Conservation (phyloP, 2,888 invertebrate genomes). For the Catocala sponsa region DNA sequence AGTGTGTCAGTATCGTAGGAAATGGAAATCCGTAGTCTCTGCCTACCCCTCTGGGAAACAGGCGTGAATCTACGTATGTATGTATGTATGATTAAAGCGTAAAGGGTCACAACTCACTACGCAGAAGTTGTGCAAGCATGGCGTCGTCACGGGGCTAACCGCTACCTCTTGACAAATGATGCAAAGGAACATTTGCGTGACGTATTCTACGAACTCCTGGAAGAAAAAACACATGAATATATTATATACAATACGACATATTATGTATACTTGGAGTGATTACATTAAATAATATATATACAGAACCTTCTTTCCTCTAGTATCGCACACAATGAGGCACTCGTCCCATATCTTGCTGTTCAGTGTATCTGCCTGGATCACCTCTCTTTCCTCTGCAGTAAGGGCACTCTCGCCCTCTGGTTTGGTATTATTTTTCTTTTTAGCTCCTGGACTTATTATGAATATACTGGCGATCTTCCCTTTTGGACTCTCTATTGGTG, state of each 20-base stretch:
- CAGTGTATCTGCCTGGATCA: slow-evolving; percentile 82
- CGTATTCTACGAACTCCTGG: slow-evolving; percentile 89
- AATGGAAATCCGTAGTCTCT: no score
- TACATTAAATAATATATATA: neutral
- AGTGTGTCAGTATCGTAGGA: no score
- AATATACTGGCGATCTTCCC: slow-evolving; percentile 32
- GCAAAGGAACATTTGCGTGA: slow-evolving; percentile 91
- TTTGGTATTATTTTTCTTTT: slow-evolving; percentile 43
- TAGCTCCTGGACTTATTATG: slow-evolving; percentile 28
- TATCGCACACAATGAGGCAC: slow-evolving; percentile 79
- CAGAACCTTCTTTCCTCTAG: slow-evolving; percentile 83
- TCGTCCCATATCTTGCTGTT: slow-evolving; percentile 92
- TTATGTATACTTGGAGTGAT: no score
- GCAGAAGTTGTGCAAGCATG: slow-evolving; percentile 93
- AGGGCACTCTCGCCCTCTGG: slow-evolving; percentile 50
- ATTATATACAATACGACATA: no score
- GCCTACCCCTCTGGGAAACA: no score
- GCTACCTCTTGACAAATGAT: slow-evolving; percentile 93
- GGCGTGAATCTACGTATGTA: no score
- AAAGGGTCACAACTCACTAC: slow-evolving; percentile 77
- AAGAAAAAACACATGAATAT: slow-evolving; percentile 8
- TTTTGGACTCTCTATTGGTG: slow-evolving; percentile 17
- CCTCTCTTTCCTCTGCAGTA: slow-evolving; percentile 71
- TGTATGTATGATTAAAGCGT: neutral
- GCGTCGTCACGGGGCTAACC: slow-evolving; percentile 91